Percentiles rank a stretch among this genome's conserved stretches.
These are phyloP conservation scores for Neocrepidodera transversa DNA, from an alignment of 2,888 invertebrate genomes.

Conservation along the genomic window DNA sequence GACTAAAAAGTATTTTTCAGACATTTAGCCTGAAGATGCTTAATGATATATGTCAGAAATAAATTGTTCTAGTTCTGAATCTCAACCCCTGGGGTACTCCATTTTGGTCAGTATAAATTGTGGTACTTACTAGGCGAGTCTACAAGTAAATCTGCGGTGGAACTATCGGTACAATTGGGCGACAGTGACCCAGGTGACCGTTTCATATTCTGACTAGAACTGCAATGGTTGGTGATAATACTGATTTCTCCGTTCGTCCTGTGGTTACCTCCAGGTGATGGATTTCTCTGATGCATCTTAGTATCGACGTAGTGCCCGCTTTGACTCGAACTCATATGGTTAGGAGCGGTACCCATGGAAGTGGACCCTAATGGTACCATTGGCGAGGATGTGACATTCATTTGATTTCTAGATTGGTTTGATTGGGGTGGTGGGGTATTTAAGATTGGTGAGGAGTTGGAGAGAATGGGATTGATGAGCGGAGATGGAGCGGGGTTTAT, in stretches of 20 bases:
- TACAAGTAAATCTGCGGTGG: conserved; percentile 73
- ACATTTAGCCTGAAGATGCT: no score
- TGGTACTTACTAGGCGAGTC: conserved; percentile 90
- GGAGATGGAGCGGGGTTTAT: conserved; percentile 44
- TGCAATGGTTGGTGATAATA: conserved; percentile 78
- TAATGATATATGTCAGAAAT: no score
- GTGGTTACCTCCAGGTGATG: conserved; percentile 54
- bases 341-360: conserved; percentile 34
- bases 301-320: conserved; percentile 54
- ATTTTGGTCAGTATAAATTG: no score
- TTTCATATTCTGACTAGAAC: conserved; percentile 65
- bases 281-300: conserved; percentile 52
- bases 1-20: no score
- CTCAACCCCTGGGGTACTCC: no score
- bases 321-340: conserved; percentile 21
- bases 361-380: conserved; percentile 29
- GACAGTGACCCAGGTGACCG: conserved; percentile 72
- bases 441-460: conserved; percentile 38
- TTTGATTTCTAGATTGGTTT: conserved; percentile 41
- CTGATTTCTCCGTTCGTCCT: conserved; percentile 80
- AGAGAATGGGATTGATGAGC: conserved; percentile 53
- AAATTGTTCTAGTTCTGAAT: no score
- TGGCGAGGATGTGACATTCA: conserved; percentile 4
- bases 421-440: conserved; percentile 41
- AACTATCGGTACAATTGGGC: conserved; percentile 69